Evolutionary conservation across 2,797 vertebrate species (phyloP).

Genomic region (Ctenopoma multispine): DNA sequence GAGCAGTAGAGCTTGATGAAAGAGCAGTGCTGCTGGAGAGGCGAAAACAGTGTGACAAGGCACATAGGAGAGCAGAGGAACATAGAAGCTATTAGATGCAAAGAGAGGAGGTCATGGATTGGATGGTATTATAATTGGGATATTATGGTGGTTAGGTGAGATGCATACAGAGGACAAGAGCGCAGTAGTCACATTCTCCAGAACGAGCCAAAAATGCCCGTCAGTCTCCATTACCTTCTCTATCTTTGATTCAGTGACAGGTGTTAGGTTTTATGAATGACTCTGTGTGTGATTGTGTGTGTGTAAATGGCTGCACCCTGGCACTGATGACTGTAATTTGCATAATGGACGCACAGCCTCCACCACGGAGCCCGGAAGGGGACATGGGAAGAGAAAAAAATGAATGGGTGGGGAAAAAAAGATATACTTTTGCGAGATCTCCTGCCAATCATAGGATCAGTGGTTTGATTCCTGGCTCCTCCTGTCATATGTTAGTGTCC

Average conservation of each 20-base stretch:
- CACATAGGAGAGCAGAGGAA: not conserved
- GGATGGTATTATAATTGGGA: not conserved
- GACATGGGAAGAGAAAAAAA: no score
- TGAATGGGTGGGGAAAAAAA: no score
- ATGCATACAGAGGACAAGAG: not conserved
- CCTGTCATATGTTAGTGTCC: no score
- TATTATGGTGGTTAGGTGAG: not conserved
- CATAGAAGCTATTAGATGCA: not conserved
- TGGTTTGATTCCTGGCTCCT: no score
- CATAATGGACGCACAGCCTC: conserved; percentile 63
- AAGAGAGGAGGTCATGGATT: not conserved
- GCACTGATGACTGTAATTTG: conserved; percentile 61
- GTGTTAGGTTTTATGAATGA: conserved; percentile 61
- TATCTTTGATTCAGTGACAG: conserved; percentile 53
- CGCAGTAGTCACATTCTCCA: not conserved
- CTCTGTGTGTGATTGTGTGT: conserved; percentile 44
- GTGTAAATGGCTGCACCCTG: conserved; percentile 29
- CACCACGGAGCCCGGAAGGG: no score
- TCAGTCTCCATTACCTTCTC: conserved; percentile 27
- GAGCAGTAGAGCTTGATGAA: not conserved
- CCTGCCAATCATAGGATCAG: no score
- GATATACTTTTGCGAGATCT: no score
- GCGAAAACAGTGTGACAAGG: not conserved
- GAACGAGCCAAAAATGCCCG: conserved; percentile 17
- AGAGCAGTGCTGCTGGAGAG: not conserved